Conservation (phyloP, 2,113 vertebrate species). For the Albula glossodonta region DNA sequence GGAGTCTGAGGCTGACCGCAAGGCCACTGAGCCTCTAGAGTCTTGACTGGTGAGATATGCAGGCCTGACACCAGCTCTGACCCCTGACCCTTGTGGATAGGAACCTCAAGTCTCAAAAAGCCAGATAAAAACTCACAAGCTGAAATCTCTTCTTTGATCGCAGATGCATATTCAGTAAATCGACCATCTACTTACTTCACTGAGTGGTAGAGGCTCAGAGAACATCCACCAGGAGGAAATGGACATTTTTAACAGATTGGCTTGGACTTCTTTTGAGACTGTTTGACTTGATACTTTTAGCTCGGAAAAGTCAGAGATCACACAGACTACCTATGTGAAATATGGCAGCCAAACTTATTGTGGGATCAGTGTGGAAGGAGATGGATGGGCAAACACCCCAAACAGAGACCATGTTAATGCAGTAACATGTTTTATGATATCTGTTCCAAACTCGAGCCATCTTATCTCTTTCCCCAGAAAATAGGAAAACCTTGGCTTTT, state of each 20-base stretch:
- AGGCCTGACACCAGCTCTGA: conserved; percentile 3
- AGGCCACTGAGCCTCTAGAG: conserved; percentile 34
- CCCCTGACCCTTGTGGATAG: not conserved
- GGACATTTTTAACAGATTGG: not conserved
- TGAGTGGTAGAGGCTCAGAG: not conserved
- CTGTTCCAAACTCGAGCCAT: conserved; percentile 22
- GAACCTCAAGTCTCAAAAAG: not conserved
- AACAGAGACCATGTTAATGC: not conserved
- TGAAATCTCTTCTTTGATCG: not conserved
- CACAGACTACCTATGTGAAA: not conserved
- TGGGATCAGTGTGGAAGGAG: not conserved
- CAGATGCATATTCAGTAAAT: not conserved
- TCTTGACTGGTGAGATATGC: conserved; percentile 26
- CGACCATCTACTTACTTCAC: not conserved
- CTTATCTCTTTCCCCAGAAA: conserved; percentile 40
- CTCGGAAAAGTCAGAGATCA: not conserved
- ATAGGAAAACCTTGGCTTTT: conserved; percentile 49
- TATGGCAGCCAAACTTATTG: not conserved
- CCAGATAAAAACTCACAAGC: not conserved
- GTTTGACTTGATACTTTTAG: too few relatives aligned
- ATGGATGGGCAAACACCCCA: not conserved
- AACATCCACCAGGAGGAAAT: not conserved
- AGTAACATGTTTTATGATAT: not conserved
- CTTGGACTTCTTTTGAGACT: too few relatives aligned
- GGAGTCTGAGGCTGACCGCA: conserved; percentile 47